phyloP scores from a whole-genome alignment of 35 echinoderm and acorn worm species.

The Amphiura filiformis region DNA sequence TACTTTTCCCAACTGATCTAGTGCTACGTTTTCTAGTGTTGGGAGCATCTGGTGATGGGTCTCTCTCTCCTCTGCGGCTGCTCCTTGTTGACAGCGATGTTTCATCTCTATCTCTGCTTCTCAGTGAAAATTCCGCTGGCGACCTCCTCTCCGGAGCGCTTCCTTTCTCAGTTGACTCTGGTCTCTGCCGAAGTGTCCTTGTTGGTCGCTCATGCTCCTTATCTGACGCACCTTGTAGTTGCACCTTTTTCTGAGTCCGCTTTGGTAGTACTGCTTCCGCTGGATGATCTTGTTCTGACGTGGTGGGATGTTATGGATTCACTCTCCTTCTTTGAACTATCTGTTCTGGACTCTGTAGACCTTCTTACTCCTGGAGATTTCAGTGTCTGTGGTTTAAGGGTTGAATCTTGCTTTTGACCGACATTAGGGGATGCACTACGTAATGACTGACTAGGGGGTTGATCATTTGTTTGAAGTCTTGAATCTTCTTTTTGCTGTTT shows the following conservation, averaged over 20 bases:
- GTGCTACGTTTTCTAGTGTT: constrained; percentile 25
- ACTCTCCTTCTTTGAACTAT: neutral
- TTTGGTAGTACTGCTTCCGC: neutral
- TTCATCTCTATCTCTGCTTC: constrained; percentile 22
- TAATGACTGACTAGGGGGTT: neutral
- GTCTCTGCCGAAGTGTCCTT: constrained; percentile 19
- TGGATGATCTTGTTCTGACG: neutral
- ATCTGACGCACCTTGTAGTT: neutral
- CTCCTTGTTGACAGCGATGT: constrained; percentile 11
- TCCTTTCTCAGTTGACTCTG: neutral
- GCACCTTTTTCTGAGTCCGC: neutral
- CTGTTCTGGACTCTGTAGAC: neutral
- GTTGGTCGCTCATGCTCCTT: constrained; percentile 10
- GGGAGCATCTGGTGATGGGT: neutral
- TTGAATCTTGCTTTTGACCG: too few species aligned
- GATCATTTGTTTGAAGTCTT: too few species aligned
- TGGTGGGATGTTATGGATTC: neutral
- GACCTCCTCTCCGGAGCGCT: neutral
- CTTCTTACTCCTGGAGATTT: neutral
- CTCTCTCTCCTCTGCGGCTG: constrained; percentile 20
- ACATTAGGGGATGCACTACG: neutral
- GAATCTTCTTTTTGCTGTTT: neutral
- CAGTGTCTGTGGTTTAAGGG: neutral
- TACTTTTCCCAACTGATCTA: constrained; percentile 23
- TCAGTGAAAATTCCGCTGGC: neutral